A percentile compares a stretch with the other conserved stretches of the same genome.
Conservation (phyloP, 2,113 vertebrate genomes). For the Plecotus auritus region DNA sequence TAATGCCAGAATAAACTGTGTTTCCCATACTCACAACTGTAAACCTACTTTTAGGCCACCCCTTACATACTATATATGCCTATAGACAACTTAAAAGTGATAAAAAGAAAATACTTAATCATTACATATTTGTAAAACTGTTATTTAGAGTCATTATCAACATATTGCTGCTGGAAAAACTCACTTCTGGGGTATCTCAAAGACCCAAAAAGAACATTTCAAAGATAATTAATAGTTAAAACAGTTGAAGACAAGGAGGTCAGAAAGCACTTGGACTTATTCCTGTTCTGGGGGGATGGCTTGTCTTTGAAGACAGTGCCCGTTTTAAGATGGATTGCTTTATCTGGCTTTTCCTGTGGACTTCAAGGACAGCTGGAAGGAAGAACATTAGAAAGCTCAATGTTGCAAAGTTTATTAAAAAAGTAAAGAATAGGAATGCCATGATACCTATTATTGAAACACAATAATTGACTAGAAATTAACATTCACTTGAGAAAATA, state of each 20-base stretch:
- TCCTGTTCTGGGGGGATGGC: neutral
- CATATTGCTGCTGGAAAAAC: neutral
- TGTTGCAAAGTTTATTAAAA: neutral
- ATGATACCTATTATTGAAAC: neutral
- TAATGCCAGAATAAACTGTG: neutral
- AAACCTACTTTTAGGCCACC: neutral
- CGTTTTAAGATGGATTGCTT: slow-evolving; percentile 34
- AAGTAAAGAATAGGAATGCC: neutral
- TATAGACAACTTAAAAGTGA: neutral
- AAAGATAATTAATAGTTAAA: slow-evolving; percentile 14
- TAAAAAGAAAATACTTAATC: neutral
- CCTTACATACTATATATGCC: neutral
- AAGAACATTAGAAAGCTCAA: neutral
- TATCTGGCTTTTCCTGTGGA: slow-evolving; percentile 24
- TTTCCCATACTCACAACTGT: neutral
- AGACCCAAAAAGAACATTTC: slow-evolving; percentile 21
- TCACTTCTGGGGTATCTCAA: neutral
- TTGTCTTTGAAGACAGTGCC: neutral
- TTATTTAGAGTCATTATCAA: neutral
- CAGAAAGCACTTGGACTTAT: neutral
- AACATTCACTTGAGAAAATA: slow-evolving; percentile 12
- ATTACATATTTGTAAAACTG: neutral
- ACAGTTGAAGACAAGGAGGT: slow-evolving; percentile 5
- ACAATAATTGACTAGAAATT: neutral
- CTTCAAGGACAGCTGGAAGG: slow-evolving; percentile 24